phyloP scores from a whole-genome alignment of 2,113 vertebrate species.

The Rostratula benghalensis region DNA sequence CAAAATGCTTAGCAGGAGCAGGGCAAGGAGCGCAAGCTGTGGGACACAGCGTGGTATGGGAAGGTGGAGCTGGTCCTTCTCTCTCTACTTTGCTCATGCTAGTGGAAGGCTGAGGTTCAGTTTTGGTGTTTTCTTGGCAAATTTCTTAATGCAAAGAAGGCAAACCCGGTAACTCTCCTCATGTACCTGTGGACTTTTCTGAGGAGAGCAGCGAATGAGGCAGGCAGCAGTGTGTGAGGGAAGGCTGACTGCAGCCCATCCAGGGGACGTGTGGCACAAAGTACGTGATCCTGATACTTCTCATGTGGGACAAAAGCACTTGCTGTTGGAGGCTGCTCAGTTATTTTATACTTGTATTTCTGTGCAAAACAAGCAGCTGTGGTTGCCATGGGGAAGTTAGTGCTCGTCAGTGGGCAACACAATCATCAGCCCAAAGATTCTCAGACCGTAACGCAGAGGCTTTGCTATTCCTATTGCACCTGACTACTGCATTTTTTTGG shows the following conservation, averaged over 20 bases:
- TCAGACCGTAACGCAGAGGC: neutral
- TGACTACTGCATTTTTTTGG: neutral
- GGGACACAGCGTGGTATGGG: neutral
- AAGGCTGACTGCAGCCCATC: neutral
- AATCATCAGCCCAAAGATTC: neutral
- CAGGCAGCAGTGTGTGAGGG: neutral
- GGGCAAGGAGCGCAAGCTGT: neutral
- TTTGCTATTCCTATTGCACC: neutral
- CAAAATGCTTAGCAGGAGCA: neutral
- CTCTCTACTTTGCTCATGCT: neutral
- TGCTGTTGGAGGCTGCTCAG: neutral
- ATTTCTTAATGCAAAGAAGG: neutral
- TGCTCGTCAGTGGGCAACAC: neutral
- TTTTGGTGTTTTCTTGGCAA: neutral
- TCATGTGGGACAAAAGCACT: neutral
- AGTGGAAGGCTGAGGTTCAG: neutral
- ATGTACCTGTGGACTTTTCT: rapidly evolving
- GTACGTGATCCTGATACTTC: neutral
- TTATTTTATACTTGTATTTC: neutral
- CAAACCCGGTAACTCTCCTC: neutral
- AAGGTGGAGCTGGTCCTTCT: neutral
- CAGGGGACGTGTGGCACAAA: neutral
- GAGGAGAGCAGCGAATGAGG: neutral
- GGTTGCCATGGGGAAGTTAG: constrained; percentile 55
- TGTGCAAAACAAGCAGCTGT: neutral